Evolutionary conservation across 2,888 invertebrate species (phyloP).

Genomic region (Nemoura dubitans): DNA sequence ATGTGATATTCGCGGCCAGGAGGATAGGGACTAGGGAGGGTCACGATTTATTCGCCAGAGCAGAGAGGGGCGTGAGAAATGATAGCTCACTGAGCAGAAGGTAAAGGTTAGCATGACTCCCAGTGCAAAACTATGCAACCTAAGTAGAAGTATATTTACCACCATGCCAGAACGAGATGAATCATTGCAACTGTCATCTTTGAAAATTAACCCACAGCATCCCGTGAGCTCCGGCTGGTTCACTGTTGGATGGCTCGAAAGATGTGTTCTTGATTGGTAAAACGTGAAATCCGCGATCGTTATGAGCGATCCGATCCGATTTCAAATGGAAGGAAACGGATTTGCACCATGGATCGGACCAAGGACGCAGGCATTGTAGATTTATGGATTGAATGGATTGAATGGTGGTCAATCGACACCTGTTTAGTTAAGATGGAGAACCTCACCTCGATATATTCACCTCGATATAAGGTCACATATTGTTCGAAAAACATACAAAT

Average conservation of each 20-base stretch:
- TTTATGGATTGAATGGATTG: not conserved
- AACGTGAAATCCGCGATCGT: not conserved
- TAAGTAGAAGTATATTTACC: not conserved
- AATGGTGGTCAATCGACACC: not conserved
- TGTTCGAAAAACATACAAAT: too few species aligned
- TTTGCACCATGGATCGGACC: not conserved
- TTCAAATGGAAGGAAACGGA: not conserved
- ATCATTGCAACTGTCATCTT: conserved; percentile 26
- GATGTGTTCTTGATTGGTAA: not conserved
- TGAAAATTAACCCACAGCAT: not conserved
- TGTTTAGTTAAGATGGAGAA: not conserved
- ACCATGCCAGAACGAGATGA: not conserved
- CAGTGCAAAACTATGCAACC: not conserved
- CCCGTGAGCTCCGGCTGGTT: not conserved
- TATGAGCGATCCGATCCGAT: not conserved
- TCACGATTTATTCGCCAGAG: not conserved
- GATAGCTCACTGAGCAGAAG: conserved; percentile 19
- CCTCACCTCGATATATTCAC: too few species aligned
- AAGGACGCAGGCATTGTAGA: not conserved
- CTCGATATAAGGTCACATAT: too few species aligned
- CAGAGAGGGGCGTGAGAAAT: conserved; percentile 19
- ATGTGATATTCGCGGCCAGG: not conserved
- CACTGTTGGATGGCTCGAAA: not conserved
- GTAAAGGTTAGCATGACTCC: conserved; percentile 33
- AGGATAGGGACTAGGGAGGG: not conserved